phyloP scores from a whole-genome alignment of 1,140 invertebrate genomes.

The Cylas formicarius region DNA sequence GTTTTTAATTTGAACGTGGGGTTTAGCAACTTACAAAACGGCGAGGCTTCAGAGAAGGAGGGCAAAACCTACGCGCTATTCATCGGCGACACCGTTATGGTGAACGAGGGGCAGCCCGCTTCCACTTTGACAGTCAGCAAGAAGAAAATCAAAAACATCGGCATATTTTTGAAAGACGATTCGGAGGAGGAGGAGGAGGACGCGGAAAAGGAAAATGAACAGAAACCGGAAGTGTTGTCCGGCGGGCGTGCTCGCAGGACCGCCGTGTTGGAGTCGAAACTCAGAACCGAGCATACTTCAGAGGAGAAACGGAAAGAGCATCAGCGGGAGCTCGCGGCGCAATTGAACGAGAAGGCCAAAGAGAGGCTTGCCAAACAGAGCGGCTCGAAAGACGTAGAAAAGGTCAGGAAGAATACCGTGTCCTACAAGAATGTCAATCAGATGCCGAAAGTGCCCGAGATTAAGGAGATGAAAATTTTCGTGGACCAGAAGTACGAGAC shows the following conservation, averaged over 20 bases:
- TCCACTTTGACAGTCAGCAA: constrained; percentile 86
- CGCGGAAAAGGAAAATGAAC: constrained; percentile 61
- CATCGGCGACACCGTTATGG: constrained; percentile 92
- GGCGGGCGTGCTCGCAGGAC: constrained; percentile 77
- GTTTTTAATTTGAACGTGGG: constrained; percentile 95
- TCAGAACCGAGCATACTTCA: constrained; percentile 89
- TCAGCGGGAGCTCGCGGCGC: constrained; percentile 88
- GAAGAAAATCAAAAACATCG: constrained; percentile 93
- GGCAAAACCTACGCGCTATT: constrained; percentile 91
- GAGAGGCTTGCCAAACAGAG: constrained; percentile 84
- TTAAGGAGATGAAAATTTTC: constrained; percentile 90
- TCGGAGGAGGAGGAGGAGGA: constrained; percentile 77
- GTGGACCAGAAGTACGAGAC: constrained; percentile 98
- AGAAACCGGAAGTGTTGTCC: constrained; percentile 53
- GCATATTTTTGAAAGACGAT: constrained; percentile 93
- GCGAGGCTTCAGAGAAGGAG: constrained; percentile 73
- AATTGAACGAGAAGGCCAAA: constrained; percentile 87
- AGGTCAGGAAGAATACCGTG: constrained; percentile 86
- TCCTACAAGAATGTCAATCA: constrained; percentile 91
- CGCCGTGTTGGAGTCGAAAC: constrained; percentile 90
- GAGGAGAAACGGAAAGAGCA: constrained; percentile 97
- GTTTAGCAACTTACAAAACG: constrained; percentile 80
- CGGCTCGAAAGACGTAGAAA: constrained; percentile 79
- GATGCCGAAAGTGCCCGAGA: constrained; percentile 89
- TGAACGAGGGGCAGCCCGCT: constrained; percentile 80